Conservation (phyloP, 2,797 vertebrate species). For the Amblyopsis hoosieri region DNA sequence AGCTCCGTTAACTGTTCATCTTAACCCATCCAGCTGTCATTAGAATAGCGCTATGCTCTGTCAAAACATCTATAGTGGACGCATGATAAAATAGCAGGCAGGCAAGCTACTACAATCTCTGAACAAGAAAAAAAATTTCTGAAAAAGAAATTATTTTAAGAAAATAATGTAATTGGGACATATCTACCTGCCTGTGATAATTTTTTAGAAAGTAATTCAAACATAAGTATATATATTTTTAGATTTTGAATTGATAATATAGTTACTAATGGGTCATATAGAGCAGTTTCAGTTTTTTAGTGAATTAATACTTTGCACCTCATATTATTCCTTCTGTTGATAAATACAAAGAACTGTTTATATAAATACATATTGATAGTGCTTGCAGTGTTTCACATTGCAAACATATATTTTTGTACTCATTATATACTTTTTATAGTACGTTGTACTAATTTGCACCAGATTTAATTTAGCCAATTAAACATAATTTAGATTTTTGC, state of each 20-base stretch:
- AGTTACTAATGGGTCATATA: too few relatives aligned
- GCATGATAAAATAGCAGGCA: constrained; percentile 28
- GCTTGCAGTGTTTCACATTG: constrained; percentile 2
- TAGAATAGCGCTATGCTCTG: constrained; percentile 17
- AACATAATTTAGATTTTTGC: constrained; percentile 34
- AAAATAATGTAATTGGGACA: constrained; percentile 30
- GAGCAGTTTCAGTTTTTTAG: too few relatives aligned
- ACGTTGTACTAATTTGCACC: constrained; percentile 25
- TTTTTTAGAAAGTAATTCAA: neutral
- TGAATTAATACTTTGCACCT: too few relatives aligned
- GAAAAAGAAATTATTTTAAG: constrained; percentile 34
- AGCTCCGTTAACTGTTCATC: too few relatives aligned
- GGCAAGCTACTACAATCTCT: constrained; percentile 40
- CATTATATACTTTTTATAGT: neutral
- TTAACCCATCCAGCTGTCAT: constrained; percentile 12
- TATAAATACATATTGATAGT: neutral
- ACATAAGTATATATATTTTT: too few relatives aligned
- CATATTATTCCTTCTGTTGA: constrained; percentile 1
- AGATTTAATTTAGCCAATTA: constrained; percentile 40
- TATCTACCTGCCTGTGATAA: constrained; percentile 24
- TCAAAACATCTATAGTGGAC: constrained; percentile 12
- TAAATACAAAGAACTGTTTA: neutral
- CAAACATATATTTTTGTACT: neutral
- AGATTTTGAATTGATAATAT: too few relatives aligned
- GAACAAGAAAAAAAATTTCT: constrained; percentile 32